Percentiles rank a stretch among this genome's conserved stretches.
phyloP scores from a whole-genome alignment of 2,888 invertebrate genomes.

The Bursaphelenchus okinawaensis region DNA sequence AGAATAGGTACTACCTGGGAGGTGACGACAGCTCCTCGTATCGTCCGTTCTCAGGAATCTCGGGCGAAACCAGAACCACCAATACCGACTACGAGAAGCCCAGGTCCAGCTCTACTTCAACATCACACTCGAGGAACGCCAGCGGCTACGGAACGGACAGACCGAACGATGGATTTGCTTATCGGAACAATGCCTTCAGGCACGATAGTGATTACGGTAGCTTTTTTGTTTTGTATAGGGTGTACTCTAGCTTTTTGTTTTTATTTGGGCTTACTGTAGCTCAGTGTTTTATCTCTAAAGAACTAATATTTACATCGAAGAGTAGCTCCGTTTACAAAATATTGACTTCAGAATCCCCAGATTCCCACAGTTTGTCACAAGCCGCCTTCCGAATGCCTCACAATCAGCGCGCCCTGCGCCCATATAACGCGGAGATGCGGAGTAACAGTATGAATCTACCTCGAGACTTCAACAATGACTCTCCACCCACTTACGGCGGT shows the following conservation, averaged over 20 bases:
- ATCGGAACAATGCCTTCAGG: neutral
- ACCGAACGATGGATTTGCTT: neutral
- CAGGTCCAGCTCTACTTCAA: neutral
- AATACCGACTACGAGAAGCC: constrained; percentile 11
- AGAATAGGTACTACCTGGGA: neutral
- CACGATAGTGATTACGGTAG: neutral
- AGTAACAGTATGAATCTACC: neutral
- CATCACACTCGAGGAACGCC: neutral
- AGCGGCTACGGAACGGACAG: neutral
- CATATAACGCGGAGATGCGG: neutral
- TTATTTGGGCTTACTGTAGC: no score
- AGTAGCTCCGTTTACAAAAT: no score
- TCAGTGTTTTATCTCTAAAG: no score
- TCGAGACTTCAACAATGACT: neutral
- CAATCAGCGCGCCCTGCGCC: neutral
- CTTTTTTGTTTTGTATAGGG: no score
- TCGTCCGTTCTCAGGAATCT: neutral
- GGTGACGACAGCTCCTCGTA: neutral
- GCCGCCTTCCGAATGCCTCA: neutral
- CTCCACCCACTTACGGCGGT: neutral
- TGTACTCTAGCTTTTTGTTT: no score
- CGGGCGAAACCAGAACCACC: constrained; percentile 5
- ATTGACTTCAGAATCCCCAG: neutral
- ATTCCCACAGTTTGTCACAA: neutral
- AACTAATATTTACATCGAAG: no score